Evolutionary conservation across 2,797 vertebrate genomes (phyloP).

Genomic region (Etheostoma nigrum): DNA sequence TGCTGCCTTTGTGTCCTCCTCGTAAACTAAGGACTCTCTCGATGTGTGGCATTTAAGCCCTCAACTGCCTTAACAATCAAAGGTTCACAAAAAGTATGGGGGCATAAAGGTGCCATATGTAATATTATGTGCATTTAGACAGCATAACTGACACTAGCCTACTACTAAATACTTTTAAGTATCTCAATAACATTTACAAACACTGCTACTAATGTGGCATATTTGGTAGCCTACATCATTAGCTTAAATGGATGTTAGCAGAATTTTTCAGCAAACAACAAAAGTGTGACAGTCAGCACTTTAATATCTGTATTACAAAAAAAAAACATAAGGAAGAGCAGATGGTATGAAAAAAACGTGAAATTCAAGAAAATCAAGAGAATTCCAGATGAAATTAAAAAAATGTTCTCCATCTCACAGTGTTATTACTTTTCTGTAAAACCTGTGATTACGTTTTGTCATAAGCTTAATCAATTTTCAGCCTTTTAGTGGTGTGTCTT

Average conservation of each 20-base stretch:
- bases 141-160: not conserved
- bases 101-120: not conserved
- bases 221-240: not conserved
- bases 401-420: too few relatives aligned
- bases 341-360: too few relatives aligned
- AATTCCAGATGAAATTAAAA: not conserved
- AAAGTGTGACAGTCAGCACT: not conserved
- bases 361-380: too few relatives aligned
- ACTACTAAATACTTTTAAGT: too few relatives aligned
- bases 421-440: not conserved
- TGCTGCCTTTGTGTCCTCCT: conserved; percentile 41
- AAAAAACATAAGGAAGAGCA: too few relatives aligned
- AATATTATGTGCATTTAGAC: not conserved
- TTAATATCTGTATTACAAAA: not conserved
- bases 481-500: not conserved
- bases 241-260: not conserved
- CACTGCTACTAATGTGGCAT: not conserved
- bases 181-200: not conserved
- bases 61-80: not conserved
- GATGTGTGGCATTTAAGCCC: not conserved
- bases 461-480: not conserved
- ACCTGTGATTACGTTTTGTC: not conserved
- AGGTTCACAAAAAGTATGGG: too few relatives aligned
- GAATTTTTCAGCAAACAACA: not conserved
- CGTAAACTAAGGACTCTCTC: not conserved